Evolutionary conservation across 2,888 invertebrate genomes (phyloP), one percentile per base, ranked within the genome.

Genomic region (Trichopria drosophilae): DNA sequence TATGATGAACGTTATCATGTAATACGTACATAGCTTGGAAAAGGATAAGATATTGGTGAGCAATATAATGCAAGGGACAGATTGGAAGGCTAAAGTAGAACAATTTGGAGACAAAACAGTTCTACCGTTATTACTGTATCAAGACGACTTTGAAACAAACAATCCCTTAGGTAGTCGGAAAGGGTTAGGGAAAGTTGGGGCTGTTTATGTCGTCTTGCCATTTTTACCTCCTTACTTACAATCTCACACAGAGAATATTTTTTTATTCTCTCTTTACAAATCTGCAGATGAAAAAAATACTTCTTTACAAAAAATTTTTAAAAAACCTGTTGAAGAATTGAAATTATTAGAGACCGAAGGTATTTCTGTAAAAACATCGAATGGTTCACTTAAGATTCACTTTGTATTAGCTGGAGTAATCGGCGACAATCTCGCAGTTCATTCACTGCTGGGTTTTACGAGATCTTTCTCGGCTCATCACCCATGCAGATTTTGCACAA

Each of bases 161-260:
- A 60, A 61, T 32, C 55, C 57, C 3, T 40, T 55, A 12, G 55
- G 53, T 2, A 55, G 48, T 44, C 53, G 52, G 20, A 52, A 40
- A 35, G 57, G 51, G 9, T 35, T 59, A 5, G 45, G 46, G 4
- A 59, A 45, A 28, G 3, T 45, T 20, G 45, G 13, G 16, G 45
- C 45, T 3, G 32, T 46, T 3, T 37, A 46, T 20, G 20, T 22
- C 3, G 32, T 47, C 12, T 26, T 19, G 12, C 26, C 36, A 9
- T 51, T 45, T 37, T 42, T 46, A 36, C 41, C 51, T 31, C 51
- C 45, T 10, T 6, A 35, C n/a, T 19, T 51, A 13, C 39, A 49
- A 16, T 50, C 49, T 18, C 41, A 53, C 36, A 45, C 24, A 1
- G 47, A 54, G 24, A 54, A 34, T 6, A 46, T 53, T 26, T 50